These are phyloP conservation scores for Emydocephalus ijimae DNA, from an alignment of 2,113 vertebrate genomes.

Conservation along the genomic window DNA sequence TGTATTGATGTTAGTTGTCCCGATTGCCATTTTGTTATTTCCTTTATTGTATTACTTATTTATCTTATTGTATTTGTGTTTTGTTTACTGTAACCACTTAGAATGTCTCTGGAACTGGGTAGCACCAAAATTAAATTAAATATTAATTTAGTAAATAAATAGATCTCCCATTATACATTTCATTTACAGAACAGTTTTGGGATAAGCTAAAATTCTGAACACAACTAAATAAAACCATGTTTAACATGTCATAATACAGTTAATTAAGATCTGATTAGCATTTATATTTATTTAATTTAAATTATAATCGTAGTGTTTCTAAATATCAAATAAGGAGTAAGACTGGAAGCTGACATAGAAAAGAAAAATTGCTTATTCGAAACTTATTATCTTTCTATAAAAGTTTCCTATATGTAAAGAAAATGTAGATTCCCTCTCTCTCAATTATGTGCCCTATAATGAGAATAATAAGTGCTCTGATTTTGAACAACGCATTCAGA, in stretches of 20 bases:
- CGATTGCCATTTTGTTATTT: background rate
- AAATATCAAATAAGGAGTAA: background rate
- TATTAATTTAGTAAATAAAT: background rate
- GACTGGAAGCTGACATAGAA: background rate
- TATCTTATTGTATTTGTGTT: background rate
- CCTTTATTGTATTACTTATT: background rate
- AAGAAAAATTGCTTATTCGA: background rate
- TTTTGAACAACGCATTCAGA: constrained; percentile 35
- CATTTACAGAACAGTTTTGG: background rate
- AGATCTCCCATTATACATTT: background rate
- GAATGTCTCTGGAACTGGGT: background rate
- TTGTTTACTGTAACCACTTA: background rate
- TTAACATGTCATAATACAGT: background rate
- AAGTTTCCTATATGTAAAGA: background rate
- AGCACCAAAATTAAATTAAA: background rate
- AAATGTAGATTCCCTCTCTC: background rate
- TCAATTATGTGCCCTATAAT: constrained; percentile 17
- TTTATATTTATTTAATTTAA: background rate
- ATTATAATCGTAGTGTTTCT: background rate
- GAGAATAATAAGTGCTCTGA: constrained; percentile 31
- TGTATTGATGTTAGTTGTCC: background rate
- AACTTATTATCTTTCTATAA: background rate
- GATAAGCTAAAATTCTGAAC: background rate
- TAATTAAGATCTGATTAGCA: background rate
- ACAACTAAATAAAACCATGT: background rate